Conservation (phyloP, 2,888 invertebrate genomes). For the Xanthorhoe designata region DNA sequence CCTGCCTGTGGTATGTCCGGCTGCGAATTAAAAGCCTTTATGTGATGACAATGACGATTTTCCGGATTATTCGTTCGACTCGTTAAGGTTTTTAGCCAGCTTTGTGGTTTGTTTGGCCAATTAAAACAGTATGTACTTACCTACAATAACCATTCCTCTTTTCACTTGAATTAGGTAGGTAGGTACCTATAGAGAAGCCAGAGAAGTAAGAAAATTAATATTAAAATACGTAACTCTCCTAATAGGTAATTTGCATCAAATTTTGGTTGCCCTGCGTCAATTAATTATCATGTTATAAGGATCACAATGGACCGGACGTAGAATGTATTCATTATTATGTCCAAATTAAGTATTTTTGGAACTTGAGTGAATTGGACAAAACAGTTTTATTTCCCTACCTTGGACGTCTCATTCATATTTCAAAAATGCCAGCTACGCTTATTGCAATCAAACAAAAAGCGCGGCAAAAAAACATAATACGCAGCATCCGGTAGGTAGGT, state of each 20-base stretch:
- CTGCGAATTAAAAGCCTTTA: slow-evolving; percentile 63
- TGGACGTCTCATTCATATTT: slow-evolving; percentile 23
- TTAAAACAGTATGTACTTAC: slow-evolving; percentile 9
- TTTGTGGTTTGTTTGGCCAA: slow-evolving; percentile 5
- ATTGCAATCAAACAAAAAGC: slow-evolving; percentile 48
- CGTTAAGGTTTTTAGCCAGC: slow-evolving; percentile 43
- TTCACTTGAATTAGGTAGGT: too few relatives aligned
- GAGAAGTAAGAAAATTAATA: too few relatives aligned
- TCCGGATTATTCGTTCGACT: slow-evolving; percentile 52
- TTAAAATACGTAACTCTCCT: too few relatives aligned
- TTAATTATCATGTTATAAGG: too few relatives aligned
- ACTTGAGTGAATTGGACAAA: slow-evolving; percentile 6
- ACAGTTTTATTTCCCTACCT: slow-evolving; percentile 26
- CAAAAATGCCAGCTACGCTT: slow-evolving; percentile 28
- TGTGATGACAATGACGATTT: slow-evolving; percentile 56
- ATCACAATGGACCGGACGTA: not conserved
- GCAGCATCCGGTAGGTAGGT: slow-evolving; percentile 64
- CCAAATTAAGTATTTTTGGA: not conserved
- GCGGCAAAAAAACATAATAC: slow-evolving; percentile 58
- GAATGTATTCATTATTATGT: not conserved
- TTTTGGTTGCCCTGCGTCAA: too few relatives aligned
- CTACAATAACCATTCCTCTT: too few relatives aligned
- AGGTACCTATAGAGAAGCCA: too few relatives aligned
- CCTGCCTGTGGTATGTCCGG: slow-evolving; percentile 75
- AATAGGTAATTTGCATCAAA: too few relatives aligned